A percentile compares a stretch with the other conserved stretches of the same genome.
Conservation (phyloP, 2,797 vertebrate species). For the Lutjanus argentimaculatus region DNA sequence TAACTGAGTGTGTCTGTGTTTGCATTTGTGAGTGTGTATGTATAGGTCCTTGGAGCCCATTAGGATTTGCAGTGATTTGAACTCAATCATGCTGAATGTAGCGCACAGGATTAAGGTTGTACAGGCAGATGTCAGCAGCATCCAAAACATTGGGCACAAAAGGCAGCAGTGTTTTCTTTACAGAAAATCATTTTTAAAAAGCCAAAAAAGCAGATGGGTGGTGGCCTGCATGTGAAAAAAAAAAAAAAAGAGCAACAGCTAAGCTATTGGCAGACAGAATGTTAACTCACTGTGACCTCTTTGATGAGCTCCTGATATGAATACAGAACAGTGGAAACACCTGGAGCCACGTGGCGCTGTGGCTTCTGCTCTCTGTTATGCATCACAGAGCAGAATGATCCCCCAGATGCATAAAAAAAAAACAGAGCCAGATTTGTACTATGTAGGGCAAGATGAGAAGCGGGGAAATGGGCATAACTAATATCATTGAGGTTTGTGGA, state of each 20-base stretch:
- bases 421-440: slow-evolving; percentile 59
- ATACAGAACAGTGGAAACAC: slow-evolving; percentile 63
- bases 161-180: slow-evolving; percentile 56
- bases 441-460: slow-evolving; percentile 56
- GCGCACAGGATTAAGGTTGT: slow-evolving; percentile 67
- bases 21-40: background rate
- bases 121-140: slow-evolving; percentile 72
- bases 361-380: slow-evolving; percentile 62
- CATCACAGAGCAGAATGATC: slow-evolving; percentile 65
- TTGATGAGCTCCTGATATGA: slow-evolving; percentile 64
- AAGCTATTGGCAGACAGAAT: slow-evolving; percentile 35
- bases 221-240: background rate
- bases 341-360: slow-evolving; percentile 52
- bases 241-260: background rate
- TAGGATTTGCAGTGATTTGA: slow-evolving; percentile 71
- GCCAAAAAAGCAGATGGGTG: slow-evolving; percentile 12
- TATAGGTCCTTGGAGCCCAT: slow-evolving; percentile 48
- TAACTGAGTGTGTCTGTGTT: slow-evolving; percentile 5
- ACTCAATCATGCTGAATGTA: slow-evolving; percentile 72
- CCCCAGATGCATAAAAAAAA: slow-evolving; percentile 38
- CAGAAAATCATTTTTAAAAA: slow-evolving; percentile 62
- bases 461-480: slow-evolving; percentile 57
- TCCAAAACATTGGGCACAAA: slow-evolving; percentile 66
- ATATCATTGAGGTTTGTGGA: slow-evolving; percentile 63
- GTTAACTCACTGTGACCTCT: slow-evolving; percentile 51